A percentile compares a stretch with the other conserved stretches of the same genome.
Evolutionary conservation across 2,797 vertebrate genomes (phyloP).

Genomic region (Trachops cirrhosus): DNA sequence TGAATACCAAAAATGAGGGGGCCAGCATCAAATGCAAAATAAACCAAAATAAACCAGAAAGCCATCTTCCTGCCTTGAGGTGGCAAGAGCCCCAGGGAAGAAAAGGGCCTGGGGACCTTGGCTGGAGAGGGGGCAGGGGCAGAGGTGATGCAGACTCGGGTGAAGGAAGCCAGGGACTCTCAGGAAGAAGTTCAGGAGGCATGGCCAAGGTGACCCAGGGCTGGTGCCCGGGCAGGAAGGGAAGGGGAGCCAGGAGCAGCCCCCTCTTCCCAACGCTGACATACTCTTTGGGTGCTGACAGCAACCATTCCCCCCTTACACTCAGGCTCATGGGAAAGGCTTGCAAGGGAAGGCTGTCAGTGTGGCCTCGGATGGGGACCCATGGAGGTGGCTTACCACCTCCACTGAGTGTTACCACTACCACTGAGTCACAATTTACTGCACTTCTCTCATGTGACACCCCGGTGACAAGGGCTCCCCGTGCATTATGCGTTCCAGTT

Average conservation of each 20-base stretch:
- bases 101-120: neutral
- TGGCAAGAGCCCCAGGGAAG: neutral
- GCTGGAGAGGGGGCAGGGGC: neutral
- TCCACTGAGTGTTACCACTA: neutral
- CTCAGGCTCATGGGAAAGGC: neutral
- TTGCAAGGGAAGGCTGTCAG: neutral
- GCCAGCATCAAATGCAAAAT: conserved; percentile 58
- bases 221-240: too few species aligned
- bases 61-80: conserved; percentile 48
- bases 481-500: neutral
- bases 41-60: conserved; percentile 57
- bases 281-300: neutral
- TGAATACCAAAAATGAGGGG: conserved; percentile 75
- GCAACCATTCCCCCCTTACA: neutral
- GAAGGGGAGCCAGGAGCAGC: neutral
- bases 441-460: neutral
- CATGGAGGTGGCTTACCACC: neutral
- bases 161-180: neutral
- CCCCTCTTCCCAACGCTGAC: neutral
- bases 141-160: neutral
- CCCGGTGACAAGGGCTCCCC: neutral
- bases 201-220: neutral
- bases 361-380: neutral
- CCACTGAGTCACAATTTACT: neutral
- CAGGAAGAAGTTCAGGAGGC: neutral